These are phyloP conservation scores for Acanthococcus lagerstroemiae DNA, from an alignment of 2,888 invertebrate genomes.

Conservation along the genomic window DNA sequence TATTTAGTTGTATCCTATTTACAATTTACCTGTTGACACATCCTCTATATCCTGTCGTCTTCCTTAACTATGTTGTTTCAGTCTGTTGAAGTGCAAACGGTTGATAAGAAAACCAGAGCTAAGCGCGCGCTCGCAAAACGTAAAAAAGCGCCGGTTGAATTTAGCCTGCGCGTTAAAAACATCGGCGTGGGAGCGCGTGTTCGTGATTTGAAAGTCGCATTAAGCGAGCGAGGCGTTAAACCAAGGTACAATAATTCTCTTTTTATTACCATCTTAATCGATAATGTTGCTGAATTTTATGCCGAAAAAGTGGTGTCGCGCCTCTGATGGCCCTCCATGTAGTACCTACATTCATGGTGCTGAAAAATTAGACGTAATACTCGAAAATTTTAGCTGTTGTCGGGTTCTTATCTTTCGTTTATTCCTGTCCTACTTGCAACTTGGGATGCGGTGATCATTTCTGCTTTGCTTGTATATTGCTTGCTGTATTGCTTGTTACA, in stretches of 20 bases:
- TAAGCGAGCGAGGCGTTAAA: constrained; percentile 62
- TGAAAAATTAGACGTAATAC: too few species aligned
- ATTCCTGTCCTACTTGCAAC: too few species aligned
- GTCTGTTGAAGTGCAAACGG: constrained; percentile 29
- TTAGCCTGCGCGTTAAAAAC: constrained; percentile 52
- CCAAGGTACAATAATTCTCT: constrained; percentile 42
- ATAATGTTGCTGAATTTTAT: too few species aligned
- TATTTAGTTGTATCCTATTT: too few species aligned
- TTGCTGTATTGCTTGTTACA: too few species aligned
- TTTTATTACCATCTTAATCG: too few species aligned
- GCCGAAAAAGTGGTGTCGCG: too few species aligned
- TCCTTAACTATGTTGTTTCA: constrained; percentile 19
- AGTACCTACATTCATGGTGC: background rate
- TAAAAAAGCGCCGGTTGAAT: constrained; percentile 34
- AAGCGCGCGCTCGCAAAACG: constrained; percentile 24
- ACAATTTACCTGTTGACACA: too few species aligned
- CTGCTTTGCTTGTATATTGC: too few species aligned
- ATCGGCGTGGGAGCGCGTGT: constrained; percentile 61
- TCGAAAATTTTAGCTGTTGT: too few species aligned
- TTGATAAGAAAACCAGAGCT: constrained; percentile 22
- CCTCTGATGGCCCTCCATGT: background rate
- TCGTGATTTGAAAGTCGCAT: constrained; percentile 62
- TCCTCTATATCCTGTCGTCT: background rate
- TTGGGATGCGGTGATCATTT: too few species aligned
- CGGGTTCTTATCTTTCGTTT: too few species aligned